These are phyloP conservation scores for Neelides sp. DNA, from an alignment of 1,140 invertebrate genomes.

Conservation along the genomic window DNA sequence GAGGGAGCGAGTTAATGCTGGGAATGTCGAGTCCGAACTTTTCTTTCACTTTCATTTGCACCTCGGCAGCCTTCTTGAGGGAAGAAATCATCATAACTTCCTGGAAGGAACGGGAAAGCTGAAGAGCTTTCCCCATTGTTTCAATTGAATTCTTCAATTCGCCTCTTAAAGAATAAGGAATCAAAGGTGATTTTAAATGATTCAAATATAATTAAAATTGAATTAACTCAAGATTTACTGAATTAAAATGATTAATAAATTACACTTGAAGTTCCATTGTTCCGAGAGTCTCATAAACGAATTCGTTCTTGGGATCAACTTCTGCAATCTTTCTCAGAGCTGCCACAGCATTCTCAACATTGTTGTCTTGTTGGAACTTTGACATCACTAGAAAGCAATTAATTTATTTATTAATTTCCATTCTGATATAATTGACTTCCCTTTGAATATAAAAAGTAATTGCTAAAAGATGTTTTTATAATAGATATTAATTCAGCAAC, in stretches of 20 bases:
- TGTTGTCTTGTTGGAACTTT: conserved; percentile 62
- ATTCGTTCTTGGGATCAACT: conserved; percentile 80
- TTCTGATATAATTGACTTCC: neutral
- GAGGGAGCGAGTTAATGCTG: too few relatives aligned
- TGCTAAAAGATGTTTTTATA: neutral
- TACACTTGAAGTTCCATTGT: conserved; percentile 87
- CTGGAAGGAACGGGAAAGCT: conserved; percentile 63
- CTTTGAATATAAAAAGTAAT: neutral
- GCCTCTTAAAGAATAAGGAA: conserved; percentile 50
- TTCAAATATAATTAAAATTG: neutral
- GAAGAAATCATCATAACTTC: conserved; percentile 81
- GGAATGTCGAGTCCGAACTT: too few relatives aligned
- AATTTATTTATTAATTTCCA: neutral
- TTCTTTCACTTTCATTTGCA: conserved; percentile 66
- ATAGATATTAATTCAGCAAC: neutral
- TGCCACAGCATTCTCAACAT: conserved; percentile 63
- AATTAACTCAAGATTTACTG: conserved; percentile 27
- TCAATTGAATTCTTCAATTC: conserved; percentile 68
- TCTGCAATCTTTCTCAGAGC: conserved; percentile 70
- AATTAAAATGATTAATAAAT: too few relatives aligned
- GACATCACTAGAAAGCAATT: conserved; percentile 44
- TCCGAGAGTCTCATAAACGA: conserved; percentile 86
- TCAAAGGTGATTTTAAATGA: neutral
- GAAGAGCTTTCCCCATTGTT: conserved; percentile 79
- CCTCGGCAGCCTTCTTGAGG: conserved; percentile 67